Evolutionary conservation across 2,888 invertebrate species (phyloP).

Genomic region (Diaphora mendica): DNA sequence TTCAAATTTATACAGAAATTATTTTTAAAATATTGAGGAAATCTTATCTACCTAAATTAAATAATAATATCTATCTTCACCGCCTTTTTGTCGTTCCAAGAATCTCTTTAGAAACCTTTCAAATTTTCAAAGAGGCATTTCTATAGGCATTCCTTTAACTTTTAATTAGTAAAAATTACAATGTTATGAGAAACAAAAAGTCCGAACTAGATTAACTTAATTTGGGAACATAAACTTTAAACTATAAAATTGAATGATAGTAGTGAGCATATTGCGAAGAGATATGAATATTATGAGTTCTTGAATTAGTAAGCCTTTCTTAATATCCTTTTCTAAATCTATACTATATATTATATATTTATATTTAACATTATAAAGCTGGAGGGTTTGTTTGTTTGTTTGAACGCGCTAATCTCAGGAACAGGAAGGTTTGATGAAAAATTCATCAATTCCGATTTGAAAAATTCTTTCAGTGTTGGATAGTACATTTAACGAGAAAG

Average conservation of each 20-base stretch:
- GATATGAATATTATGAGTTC: neutral
- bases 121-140: neutral
- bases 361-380: too few relatives aligned
- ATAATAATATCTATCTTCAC: neutral
- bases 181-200: neutral
- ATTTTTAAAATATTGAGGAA: neutral
- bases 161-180: neutral
- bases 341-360: too few relatives aligned
- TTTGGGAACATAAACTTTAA: neutral
- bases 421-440: too few relatives aligned
- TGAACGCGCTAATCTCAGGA: too few relatives aligned
- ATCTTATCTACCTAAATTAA: neutral
- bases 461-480: too few relatives aligned
- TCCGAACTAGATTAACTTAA: neutral
- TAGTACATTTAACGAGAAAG: too few relatives aligned
- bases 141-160: neutral
- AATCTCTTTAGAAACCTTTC: neutral
- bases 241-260: neutral
- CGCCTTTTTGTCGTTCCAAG: neutral
- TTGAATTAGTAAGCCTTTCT: neutral
- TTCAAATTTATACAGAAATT: neutral
- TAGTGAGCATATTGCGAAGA: neutral
- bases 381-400: too few relatives aligned
- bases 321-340: neutral
- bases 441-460: too few relatives aligned